phyloP scores from a whole-genome alignment of 2,888 invertebrate species.

The Meloe dianella region DNA sequence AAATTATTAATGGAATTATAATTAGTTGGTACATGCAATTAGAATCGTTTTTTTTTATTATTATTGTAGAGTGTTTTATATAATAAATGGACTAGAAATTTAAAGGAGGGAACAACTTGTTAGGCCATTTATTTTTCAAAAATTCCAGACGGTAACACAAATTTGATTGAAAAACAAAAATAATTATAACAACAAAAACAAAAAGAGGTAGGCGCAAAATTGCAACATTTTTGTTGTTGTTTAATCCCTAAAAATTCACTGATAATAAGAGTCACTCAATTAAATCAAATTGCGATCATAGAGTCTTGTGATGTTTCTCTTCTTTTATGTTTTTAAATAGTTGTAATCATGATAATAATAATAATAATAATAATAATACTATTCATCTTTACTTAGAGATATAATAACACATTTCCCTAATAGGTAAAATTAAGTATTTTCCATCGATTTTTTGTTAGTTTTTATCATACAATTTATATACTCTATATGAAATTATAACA shows the following conservation, averaged over 20 bases:
- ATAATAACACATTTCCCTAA: slow-evolving; percentile 53
- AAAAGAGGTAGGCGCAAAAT: neutral
- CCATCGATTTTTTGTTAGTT: slow-evolving; percentile 27
- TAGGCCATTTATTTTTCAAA: slow-evolving; percentile 55
- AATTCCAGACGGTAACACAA: slow-evolving; percentile 29
- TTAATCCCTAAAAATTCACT: too few species aligned
- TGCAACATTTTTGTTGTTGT: too few species aligned
- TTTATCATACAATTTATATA: slow-evolving; percentile 53
- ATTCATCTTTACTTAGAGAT: slow-evolving; percentile 45
- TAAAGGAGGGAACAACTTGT: slow-evolving; percentile 60
- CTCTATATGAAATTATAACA: slow-evolving; percentile 60
- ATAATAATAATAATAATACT: slow-evolving; percentile 30
- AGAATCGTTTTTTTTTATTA: too few species aligned
- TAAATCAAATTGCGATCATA: neutral
- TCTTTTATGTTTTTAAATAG: slow-evolving; percentile 39
- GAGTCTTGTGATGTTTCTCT: slow-evolving; percentile 38
- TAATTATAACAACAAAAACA: slow-evolving; percentile 38
- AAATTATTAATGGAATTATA: slow-evolving; percentile 44
- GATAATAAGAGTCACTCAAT: slow-evolving; percentile 15
- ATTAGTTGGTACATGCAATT: slow-evolving; percentile 46
- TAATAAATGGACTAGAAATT: slow-evolving; percentile 57
- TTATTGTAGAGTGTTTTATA: neutral
- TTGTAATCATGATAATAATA: neutral
- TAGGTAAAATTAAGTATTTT: slow-evolving; percentile 48
- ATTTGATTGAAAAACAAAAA: slow-evolving; percentile 44